Evolutionary conservation across 2,797 vertebrate species (phyloP).

Genomic region (Aphelocoma californica): DNA sequence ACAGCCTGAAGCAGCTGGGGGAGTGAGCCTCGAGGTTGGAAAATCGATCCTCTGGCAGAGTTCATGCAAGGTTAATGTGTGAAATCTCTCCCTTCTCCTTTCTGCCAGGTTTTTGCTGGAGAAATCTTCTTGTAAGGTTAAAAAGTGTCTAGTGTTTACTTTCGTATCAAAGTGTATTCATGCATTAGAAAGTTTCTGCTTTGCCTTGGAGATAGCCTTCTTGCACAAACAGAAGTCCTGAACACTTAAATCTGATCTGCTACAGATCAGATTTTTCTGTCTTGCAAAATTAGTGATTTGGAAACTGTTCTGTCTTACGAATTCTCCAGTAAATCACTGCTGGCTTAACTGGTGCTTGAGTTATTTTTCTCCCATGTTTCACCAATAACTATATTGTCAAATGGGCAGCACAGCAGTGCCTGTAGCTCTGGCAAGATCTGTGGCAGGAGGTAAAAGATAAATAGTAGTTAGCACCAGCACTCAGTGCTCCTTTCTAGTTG

Average conservation of each 20-base stretch:
- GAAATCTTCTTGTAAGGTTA: neutral
- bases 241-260: neutral
- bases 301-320: neutral
- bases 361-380: neutral
- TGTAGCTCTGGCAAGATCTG: neutral
- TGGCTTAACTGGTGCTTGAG: neutral
- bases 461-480: neutral
- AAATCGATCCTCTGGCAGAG: slow-evolving; percentile 10
- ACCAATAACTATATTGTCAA: neutral
- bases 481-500: neutral
- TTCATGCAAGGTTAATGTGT: slow-evolving; percentile 39
- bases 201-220: neutral
- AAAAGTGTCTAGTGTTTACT: neutral
- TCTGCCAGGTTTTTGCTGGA: neutral
- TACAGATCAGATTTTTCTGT: neutral
- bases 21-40: neutral
- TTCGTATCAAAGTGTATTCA: neutral
- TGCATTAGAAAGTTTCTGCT: neutral
- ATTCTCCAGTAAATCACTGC: neutral
- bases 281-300: neutral
- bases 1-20: neutral
- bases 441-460: neutral
- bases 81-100: slow-evolving; percentile 26
- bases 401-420: neutral
- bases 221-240: neutral